Conservation (phyloP, 2,113 vertebrate species). For the Channa maculata region DNA sequence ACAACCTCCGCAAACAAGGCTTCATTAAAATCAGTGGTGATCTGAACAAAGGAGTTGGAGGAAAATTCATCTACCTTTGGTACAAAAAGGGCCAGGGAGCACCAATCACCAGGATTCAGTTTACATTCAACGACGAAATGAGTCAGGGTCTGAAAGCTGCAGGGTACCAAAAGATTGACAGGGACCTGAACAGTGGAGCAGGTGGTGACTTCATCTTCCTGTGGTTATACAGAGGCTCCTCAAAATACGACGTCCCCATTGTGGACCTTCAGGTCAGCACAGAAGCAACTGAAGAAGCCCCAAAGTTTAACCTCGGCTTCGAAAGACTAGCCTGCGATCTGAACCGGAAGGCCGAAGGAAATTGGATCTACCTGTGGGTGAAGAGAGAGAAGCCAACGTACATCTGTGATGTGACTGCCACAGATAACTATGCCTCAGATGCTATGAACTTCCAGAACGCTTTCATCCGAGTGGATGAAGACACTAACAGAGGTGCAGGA, state of each 20-base stretch:
- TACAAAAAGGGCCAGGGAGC: not conserved
- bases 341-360: accelerated
- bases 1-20: not conserved
- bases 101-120: conserved; percentile 23
- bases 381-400: conserved; percentile 14
- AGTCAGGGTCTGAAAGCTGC: not conserved
- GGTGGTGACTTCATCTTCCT: not conserved
- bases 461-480: not conserved
- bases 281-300: not conserved
- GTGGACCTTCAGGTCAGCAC: not conserved
- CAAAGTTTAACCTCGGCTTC: accelerated
- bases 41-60: conserved; percentile 1
- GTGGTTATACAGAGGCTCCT: not conserved
- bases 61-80: not conserved
- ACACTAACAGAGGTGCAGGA: not conserved
- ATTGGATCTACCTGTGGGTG: conserved; percentile 1
- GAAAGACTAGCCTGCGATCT: conserved; percentile 16
- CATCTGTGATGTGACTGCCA: conserved; percentile 15
- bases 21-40: not conserved
- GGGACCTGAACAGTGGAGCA: not conserved
- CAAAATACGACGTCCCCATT: not conserved
- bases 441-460: accelerated
- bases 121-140: not conserved
- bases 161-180: accelerated
- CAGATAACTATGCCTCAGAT: not conserved